These are phyloP conservation scores for Andrena trimmerana DNA, from an alignment of 2,888 invertebrate species.

Conservation along the genomic window DNA sequence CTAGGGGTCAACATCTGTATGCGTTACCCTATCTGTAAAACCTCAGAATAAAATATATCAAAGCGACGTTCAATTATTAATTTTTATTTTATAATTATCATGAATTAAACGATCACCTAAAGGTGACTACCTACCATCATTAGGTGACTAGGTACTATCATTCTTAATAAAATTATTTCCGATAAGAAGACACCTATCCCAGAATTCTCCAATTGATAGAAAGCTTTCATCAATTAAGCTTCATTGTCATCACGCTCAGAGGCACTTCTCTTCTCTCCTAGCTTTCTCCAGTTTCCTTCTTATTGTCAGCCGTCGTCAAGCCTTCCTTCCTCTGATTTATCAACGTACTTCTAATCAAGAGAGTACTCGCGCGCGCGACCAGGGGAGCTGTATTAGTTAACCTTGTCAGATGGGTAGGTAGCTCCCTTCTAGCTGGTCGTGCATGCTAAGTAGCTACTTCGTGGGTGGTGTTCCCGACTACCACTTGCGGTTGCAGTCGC, in stretches of 20 bases:
- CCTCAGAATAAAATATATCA: no score
- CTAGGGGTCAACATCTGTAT: no score
- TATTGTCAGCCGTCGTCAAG: conserved; percentile 13
- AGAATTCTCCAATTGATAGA: neutral
- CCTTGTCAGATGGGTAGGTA: conserved; percentile 81
- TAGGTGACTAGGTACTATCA: no score
- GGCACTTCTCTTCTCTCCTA: neutral
- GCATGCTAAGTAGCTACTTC: conserved; percentile 83
- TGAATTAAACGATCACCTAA: no score
- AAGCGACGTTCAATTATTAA: no score
- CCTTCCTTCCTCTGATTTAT: conserved; percentile 73
- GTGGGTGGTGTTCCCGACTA: conserved; percentile 80
- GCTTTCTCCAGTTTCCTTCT: conserved; percentile 1
- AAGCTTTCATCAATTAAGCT: neutral
- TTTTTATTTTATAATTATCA: no score
- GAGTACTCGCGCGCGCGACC: conserved; percentile 62
- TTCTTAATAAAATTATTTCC: no score
- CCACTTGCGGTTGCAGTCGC: conserved; percentile 73
- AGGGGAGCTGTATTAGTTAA: conserved; percentile 81
- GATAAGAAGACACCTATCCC: no score
- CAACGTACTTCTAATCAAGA: conserved; percentile 81
- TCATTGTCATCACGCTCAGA: neutral
- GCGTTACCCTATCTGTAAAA: no score
- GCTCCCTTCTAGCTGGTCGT: conserved; percentile 76
- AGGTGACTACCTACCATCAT: no score